Evolutionary conservation across 2,113 vertebrate species (phyloP).

Genomic region (Synodontis membranacea): DNA sequence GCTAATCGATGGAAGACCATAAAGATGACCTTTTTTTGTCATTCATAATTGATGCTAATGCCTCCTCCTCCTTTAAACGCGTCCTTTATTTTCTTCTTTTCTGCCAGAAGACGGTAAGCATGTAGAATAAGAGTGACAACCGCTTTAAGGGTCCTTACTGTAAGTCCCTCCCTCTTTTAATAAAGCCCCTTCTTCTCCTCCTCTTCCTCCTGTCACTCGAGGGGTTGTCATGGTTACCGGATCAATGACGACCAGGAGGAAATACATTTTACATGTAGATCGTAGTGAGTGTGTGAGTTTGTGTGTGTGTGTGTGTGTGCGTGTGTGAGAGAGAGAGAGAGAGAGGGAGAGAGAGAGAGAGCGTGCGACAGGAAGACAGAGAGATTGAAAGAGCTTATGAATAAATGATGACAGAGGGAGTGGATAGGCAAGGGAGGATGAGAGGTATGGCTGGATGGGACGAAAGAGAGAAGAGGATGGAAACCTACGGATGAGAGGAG

Average conservation of each 20-base stretch:
- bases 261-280: slow-evolving; percentile 47
- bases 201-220: slow-evolving; percentile 40
- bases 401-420: slow-evolving; percentile 51
- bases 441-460: slow-evolving; percentile 50
- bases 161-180: slow-evolving; percentile 40
- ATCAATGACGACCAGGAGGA: slow-evolving; percentile 25
- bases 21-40: slow-evolving; percentile 49
- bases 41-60: slow-evolving; percentile 52
- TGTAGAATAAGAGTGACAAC: slow-evolving; percentile 22
- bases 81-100: slow-evolving; percentile 30
- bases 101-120: slow-evolving; percentile 23
- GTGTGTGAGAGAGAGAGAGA: background rate
- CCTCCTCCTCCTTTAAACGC: slow-evolving; percentile 37
- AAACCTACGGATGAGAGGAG: background rate
- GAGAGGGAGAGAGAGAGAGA: background rate
- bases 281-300: slow-evolving; percentile 14
- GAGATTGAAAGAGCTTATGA: slow-evolving; percentile 48
- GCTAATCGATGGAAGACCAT: slow-evolving; percentile 40
- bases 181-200: slow-evolving; percentile 28
- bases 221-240: slow-evolving; percentile 40
- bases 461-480: background rate
- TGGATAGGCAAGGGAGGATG: slow-evolving; percentile 45
- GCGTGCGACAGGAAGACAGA: background rate
- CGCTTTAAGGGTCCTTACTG: slow-evolving; percentile 38
- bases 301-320: background rate